phyloP scores from a whole-genome alignment of 1,140 invertebrate species.

The Tetramorium simillimum region DNA sequence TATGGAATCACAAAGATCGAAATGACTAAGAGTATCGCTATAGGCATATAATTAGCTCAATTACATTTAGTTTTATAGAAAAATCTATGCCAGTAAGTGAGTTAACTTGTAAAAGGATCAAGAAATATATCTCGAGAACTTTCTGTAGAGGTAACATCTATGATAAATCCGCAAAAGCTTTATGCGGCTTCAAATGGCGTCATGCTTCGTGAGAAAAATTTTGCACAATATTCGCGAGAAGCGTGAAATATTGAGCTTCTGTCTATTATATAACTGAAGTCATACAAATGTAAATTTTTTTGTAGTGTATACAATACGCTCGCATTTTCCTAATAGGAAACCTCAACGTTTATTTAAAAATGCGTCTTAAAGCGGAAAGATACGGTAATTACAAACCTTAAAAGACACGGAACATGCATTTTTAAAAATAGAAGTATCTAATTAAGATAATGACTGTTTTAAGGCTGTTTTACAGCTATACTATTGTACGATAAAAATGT shows the following conservation, averaged over 20 bases:
- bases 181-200: background rate
- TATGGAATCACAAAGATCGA: background rate
- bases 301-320: background rate
- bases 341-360: background rate
- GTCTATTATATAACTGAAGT: background rate
- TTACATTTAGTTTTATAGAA: background rate
- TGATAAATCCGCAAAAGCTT: background rate
- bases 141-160: background rate
- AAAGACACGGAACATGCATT: background rate
- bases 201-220: constrained; percentile 21
- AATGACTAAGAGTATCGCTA: background rate
- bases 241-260: background rate
- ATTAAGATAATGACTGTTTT: background rate
- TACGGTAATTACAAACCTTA: background rate
- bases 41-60: background rate
- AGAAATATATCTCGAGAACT: background rate
- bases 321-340: background rate
- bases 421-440: background rate
- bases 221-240: background rate
- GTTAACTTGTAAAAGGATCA: background rate
- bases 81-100: background rate
- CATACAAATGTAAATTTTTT: constrained; percentile 19
- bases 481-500: background rate
- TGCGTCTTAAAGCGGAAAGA: background rate
- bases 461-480: background rate